phyloP scores from a whole-genome alignment of 2,797 vertebrate genomes.

The Epinephelus malabaricus region DNA sequence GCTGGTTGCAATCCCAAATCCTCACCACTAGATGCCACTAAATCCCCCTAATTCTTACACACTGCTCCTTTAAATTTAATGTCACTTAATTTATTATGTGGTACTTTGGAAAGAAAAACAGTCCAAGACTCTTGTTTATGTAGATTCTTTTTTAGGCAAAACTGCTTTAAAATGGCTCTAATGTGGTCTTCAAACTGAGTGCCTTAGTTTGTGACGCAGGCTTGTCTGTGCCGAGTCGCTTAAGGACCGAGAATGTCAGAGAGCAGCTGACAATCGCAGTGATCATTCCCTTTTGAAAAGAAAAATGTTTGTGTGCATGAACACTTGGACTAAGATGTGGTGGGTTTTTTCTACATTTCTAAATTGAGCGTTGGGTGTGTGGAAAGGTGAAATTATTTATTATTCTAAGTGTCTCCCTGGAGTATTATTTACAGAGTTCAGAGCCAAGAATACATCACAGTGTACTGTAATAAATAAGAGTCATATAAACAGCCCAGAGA shows the following conservation, averaged over 20 bases:
- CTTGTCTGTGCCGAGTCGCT: slow-evolving; percentile 4
- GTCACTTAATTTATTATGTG: slow-evolving; percentile 7
- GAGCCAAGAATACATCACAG: slow-evolving; percentile 28
- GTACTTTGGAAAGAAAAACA: not conserved
- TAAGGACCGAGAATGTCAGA: slow-evolving; percentile 39
- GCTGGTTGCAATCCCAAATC: too few species aligned
- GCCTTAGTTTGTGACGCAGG: slow-evolving; percentile 62
- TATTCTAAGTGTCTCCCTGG: slow-evolving; percentile 28
- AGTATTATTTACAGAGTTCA: slow-evolving; percentile 40
- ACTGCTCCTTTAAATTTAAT: slow-evolving; percentile 21
- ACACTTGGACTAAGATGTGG: not conserved
- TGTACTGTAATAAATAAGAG: slow-evolving; percentile 35
- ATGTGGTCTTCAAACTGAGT: slow-evolving; percentile 54
- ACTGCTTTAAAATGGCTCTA: slow-evolving; percentile 19
- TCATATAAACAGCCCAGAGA: slow-evolving; percentile 19
- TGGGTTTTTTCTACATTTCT: slow-evolving; percentile 26
- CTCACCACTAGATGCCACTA: too few species aligned
- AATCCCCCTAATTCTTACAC: too few species aligned
- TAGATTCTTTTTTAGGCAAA: not conserved
- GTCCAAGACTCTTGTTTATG: not conserved
- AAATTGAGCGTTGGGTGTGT: slow-evolving; percentile 27
- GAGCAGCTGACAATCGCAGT: slow-evolving; percentile 50
- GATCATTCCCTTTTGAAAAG: slow-evolving; percentile 55
- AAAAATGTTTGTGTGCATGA: slow-evolving; percentile 2
- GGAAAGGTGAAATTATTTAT: slow-evolving; percentile 22